These are phyloP conservation scores for Phrynosoma platyrhinos DNA, from an alignment of 2,113 vertebrate genomes.

Conservation along the genomic window DNA sequence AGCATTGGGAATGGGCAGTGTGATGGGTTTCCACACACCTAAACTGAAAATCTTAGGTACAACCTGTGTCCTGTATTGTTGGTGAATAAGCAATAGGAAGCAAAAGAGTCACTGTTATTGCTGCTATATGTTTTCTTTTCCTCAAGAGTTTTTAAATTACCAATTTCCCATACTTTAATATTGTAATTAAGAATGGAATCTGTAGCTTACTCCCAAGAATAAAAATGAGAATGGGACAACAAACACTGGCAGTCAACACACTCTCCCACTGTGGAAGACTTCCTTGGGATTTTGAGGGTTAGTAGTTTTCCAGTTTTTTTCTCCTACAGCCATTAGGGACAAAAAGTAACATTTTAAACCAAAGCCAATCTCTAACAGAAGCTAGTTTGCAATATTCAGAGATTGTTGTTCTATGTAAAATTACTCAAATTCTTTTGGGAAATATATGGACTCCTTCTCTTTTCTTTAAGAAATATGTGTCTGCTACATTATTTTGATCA, in stretches of 20 bases:
- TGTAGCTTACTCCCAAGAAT: background rate
- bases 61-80: background rate
- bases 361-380: background rate
- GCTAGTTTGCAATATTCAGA: background rate
- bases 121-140: background rate
- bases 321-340: background rate
- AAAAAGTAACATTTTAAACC: background rate
- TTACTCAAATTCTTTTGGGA: background rate
- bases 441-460: background rate
- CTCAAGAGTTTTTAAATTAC: background rate
- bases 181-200: background rate
- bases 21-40: background rate
- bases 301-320: background rate
- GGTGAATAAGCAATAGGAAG: background rate
- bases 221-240: background rate
- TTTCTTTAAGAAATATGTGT: conserved; percentile 41
- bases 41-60: no score
- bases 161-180: background rate
- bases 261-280: background rate
- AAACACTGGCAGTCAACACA: background rate
- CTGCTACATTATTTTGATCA: conserved; percentile 40
- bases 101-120: background rate
- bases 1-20: background rate
- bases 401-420: background rate
- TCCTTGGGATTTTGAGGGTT: background rate